Conservation (phyloP, 30 jellyfish, hydroid and myxozoan genomes). For the Aurelia aurita complex sp. Pacific region DNA sequence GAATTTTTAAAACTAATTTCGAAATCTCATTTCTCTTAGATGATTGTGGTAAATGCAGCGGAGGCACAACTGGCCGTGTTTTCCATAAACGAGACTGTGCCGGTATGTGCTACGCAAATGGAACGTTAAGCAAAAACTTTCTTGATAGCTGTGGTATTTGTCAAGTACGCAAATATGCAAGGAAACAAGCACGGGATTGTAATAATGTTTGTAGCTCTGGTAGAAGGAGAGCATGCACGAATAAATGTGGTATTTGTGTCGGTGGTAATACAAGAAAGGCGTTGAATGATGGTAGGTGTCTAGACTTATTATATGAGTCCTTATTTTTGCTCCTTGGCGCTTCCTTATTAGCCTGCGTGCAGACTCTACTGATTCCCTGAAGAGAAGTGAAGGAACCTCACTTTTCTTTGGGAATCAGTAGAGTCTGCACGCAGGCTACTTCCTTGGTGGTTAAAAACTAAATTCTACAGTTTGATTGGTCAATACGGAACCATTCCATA, state of each 20-base stretch:
- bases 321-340: neutral
- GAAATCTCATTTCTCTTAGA: neutral
- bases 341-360: too few species aligned
- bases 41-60: slow-evolving; percentile 33
- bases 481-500: too few species aligned
- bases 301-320: neutral
- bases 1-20: neutral
- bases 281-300: slow-evolving; percentile 28
- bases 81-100: slow-evolving; percentile 50
- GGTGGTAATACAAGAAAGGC: slow-evolving; percentile 55
- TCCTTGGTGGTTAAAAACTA: too few species aligned
- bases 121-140: slow-evolving; percentile 44
- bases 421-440: too few species aligned
- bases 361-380: too few species aligned
- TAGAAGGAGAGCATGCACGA: slow-evolving; percentile 46
- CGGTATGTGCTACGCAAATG: slow-evolving; percentile 36
- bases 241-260: slow-evolving; percentile 58
- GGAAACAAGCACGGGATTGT: slow-evolving; percentile 31
- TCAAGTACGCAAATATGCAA: slow-evolving; percentile 14
- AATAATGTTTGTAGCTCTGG: slow-evolving; percentile 41
- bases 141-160: slow-evolving; percentile 62
- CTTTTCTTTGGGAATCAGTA: too few species aligned
- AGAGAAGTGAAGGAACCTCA: too few species aligned
- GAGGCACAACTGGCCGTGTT: slow-evolving; percentile 28
- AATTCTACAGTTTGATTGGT: too few species aligned